A percentile compares a stretch with the other conserved stretches of the same genome.
Conservation (phyloP, 2,797 vertebrate genomes). For the Taenioides sp. region DNA sequence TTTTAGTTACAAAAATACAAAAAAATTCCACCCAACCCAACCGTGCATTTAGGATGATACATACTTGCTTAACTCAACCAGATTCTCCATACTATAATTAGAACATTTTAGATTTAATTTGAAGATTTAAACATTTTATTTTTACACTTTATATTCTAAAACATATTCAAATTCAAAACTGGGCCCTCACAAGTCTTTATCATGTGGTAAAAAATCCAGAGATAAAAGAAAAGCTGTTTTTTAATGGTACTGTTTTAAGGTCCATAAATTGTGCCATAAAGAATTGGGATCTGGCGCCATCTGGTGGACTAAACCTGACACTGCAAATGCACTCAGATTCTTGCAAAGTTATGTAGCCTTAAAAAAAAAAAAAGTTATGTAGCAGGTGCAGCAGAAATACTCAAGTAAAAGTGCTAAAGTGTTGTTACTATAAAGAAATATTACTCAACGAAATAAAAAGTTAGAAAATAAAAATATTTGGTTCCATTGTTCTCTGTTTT, state of each 20-base stretch:
- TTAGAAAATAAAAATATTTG: not conserved
- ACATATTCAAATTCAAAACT: not conserved
- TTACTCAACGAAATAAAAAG: not conserved
- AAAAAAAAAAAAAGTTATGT: too few species aligned
- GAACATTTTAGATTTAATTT: not conserved
- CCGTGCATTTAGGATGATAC: too few species aligned
- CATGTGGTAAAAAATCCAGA: not conserved
- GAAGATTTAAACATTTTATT: not conserved
- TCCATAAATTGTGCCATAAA: conserved; percentile 11
- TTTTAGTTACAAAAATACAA: too few species aligned
- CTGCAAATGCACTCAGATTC: conserved; percentile 12
- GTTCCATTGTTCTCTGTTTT: not conserved
- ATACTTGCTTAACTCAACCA: not conserved
- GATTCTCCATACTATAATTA: not conserved
- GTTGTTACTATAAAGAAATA: too few species aligned
- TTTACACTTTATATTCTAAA: not conserved
- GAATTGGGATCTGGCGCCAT: conserved; percentile 20
- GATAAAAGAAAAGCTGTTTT: not conserved
- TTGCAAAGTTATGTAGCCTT: too few species aligned
- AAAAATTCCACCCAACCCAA: too few species aligned
- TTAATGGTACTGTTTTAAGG: not conserved
- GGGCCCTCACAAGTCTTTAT: not conserved
- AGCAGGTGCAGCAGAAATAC: not conserved
- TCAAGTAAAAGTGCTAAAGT: not conserved
- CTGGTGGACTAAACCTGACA: conserved; percentile 14